These are phyloP conservation scores for Paramuricea clavata DNA, from an alignment of 92 coral and sea anemone genomes.

Conservation along the genomic window DNA sequence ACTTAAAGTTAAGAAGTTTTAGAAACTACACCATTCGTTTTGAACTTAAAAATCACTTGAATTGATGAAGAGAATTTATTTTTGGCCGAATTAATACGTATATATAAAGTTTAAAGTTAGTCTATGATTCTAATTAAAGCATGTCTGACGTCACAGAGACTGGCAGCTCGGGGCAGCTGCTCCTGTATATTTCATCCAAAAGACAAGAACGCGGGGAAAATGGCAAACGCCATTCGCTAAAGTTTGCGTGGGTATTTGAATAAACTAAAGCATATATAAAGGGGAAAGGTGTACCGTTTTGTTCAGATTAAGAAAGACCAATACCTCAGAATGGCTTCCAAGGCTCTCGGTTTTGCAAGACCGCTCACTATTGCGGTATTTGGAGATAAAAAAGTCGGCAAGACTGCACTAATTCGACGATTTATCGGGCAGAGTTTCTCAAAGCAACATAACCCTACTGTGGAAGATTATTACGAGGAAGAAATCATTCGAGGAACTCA, in stretches of 20 bases:
- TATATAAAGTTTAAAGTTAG: not conserved
- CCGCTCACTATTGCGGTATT: slow-evolving; percentile 86
- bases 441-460: slow-evolving; percentile 77
- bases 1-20: not conserved
- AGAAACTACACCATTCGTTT: not conserved
- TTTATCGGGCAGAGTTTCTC: slow-evolving; percentile 78
- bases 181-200: not conserved
- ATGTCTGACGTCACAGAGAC: not conserved
- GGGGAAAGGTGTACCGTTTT: not conserved
- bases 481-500: slow-evolving; percentile 77
- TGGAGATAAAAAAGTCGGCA: slow-evolving; percentile 91
- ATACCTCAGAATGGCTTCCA: not conserved
- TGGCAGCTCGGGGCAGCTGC: not conserved
- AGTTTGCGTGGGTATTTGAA: not conserved
- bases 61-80: too few species aligned
- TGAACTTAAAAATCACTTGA: not conserved
- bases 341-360: not conserved
- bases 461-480: slow-evolving; percentile 87
- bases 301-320: not conserved
- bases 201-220: not conserved
- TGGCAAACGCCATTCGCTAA: not conserved
- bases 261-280: not conserved
- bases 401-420: slow-evolving; percentile 80
- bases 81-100: not conserved
- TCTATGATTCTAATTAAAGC: not conserved